Conservation (phyloP, 2,113 vertebrate genomes). For the Petrocephalus microphthalmus region DNA sequence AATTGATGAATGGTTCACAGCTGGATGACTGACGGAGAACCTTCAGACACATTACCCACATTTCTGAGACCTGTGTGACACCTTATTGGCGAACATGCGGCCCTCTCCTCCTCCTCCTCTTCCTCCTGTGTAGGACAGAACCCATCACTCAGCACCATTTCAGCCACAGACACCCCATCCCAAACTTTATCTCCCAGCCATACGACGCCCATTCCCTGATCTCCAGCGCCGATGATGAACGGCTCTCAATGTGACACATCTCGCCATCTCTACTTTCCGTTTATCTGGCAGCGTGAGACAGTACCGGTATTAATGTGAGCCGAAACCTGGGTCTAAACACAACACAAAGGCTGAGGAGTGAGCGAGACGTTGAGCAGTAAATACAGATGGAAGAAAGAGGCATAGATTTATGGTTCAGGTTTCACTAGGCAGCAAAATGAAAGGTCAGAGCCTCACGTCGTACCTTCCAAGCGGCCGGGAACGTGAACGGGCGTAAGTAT, state of each 20-base stretch:
- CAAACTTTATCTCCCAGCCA: not conserved
- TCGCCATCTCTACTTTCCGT: constrained; percentile 57
- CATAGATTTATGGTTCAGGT: constrained; percentile 51
- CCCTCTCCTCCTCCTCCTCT: not conserved
- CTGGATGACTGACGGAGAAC: not conserved
- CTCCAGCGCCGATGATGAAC: constrained; percentile 51
- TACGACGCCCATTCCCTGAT: not conserved
- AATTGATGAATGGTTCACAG: not conserved
- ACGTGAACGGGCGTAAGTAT: constrained; percentile 56
- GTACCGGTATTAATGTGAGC: constrained; percentile 51
- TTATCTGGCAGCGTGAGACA: constrained; percentile 51
- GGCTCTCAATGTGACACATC: constrained; percentile 52
- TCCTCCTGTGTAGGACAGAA: constrained; percentile 15
- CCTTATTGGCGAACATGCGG: not conserved
- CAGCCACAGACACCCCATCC: not conserved
- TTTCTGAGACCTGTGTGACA: not conserved
- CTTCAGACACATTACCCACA: not conserved
- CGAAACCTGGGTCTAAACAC: constrained; percentile 33
- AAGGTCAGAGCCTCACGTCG: constrained; percentile 58
- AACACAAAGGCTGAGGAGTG: constrained; percentile 24
- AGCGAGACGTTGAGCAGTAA: constrained; percentile 34
- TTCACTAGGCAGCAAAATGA: constrained; percentile 55
- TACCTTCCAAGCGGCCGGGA: constrained; percentile 45
- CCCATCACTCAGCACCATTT: not conserved
- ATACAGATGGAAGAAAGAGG: constrained; percentile 41